A percentile compares a stretch with the other conserved stretches of the same genome.
Conservation (phyloP, 2,888 invertebrate genomes). For the Cyaniris semiargus region DNA sequence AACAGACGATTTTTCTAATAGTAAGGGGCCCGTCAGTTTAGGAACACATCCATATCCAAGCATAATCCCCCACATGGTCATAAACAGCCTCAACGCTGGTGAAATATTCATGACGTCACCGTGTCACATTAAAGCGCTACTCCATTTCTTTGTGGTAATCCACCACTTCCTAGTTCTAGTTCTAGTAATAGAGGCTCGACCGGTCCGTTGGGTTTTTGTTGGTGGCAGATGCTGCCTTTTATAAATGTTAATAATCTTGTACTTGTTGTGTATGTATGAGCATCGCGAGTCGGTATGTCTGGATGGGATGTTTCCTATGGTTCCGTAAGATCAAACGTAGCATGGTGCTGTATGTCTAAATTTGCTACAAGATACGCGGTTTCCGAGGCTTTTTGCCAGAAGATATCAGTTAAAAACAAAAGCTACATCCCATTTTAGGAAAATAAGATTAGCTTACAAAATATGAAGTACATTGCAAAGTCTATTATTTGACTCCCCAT, state of each 20-base stretch:
- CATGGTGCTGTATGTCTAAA: not conserved
- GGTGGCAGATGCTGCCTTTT: conserved; percentile 26
- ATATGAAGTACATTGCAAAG: too few species aligned
- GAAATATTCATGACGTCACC: conserved; percentile 26
- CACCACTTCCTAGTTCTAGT: conserved; percentile 60
- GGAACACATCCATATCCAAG: not conserved
- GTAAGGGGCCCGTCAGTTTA: too few species aligned
- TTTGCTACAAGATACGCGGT: not conserved
- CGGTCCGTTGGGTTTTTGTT: conserved; percentile 31
- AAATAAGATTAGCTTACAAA: too few species aligned
- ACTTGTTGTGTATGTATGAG: conserved; percentile 12
- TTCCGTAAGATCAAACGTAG: not conserved
- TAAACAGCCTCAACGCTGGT: not conserved
- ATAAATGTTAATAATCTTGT: conserved; percentile 31
- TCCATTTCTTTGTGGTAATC: conserved; percentile 69
- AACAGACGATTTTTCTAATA: too few species aligned
- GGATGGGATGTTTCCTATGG: not conserved
- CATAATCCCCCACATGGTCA: not conserved
- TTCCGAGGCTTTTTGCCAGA: not conserved
- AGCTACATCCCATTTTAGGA: too few species aligned
- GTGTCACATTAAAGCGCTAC: conserved; percentile 35
- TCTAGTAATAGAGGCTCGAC: conserved; percentile 54
- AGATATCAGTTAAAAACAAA: too few species aligned
- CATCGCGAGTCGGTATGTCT: conserved; percentile 8
- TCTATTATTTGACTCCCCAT: not conserved